These are phyloP conservation scores for Heliconius congener DNA, from an alignment of 1,140 invertebrate genomes.

Conservation along the genomic window DNA sequence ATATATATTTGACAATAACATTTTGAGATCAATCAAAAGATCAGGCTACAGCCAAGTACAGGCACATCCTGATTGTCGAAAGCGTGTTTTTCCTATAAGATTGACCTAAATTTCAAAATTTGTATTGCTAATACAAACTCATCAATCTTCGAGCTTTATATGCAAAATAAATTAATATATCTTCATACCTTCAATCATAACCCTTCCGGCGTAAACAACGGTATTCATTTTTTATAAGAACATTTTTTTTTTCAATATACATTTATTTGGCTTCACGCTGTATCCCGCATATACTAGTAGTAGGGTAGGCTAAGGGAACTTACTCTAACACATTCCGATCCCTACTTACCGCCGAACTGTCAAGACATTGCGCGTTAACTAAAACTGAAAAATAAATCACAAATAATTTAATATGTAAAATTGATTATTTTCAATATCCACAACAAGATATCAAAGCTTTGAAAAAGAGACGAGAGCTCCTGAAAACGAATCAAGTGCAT, in stretches of 20 bases:
- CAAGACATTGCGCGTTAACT: too few species aligned
- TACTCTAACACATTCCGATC: too few species aligned
- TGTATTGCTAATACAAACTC: neutral
- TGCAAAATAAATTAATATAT: neutral
- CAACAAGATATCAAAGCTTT: neutral
- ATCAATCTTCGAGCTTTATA: neutral
- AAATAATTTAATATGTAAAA: neutral
- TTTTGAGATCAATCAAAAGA: too few species aligned
- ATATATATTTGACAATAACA: too few species aligned
- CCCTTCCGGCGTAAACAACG: neutral
- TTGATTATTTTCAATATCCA: neutral
- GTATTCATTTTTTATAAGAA: too few species aligned
- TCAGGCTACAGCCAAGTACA: neutral
- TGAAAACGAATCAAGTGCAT: conserved; percentile 21
- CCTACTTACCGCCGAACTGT: too few species aligned
- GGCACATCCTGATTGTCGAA: neutral
- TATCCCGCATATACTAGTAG: too few species aligned
- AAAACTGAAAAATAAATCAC: too few species aligned
- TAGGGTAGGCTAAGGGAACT: too few species aligned
- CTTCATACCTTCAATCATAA: neutral
- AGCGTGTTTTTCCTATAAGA: neutral
- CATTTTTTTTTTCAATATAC: neutral
- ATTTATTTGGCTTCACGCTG: neutral
- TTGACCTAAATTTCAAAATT: neutral
- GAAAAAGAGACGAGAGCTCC: neutral